phyloP scores from a whole-genome alignment of 2,888 invertebrate genomes.

The Nymphalis polychloros region DNA sequence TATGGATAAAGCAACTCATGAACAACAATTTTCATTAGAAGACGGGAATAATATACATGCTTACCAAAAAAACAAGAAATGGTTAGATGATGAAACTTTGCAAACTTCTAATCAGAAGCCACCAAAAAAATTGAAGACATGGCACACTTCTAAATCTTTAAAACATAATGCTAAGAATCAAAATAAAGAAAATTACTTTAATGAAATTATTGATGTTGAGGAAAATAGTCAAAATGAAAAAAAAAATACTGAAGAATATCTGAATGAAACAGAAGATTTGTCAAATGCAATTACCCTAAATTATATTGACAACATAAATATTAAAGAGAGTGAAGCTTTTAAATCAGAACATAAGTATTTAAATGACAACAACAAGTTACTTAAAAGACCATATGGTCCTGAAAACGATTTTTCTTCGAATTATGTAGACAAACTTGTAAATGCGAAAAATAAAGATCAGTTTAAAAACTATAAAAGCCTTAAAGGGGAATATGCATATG shows the following conservation, averaged over 20 bases:
- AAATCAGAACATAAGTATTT: not conserved
- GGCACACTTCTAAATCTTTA: slow-evolving; percentile 41
- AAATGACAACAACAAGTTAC: not conserved
- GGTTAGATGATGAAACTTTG: no score
- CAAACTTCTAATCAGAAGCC: no score
- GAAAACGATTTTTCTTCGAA: not conserved
- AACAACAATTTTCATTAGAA: slow-evolving; percentile 31
- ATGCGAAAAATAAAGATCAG: not conserved
- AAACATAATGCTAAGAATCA: slow-evolving; percentile 4
- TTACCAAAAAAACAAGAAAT: no score
- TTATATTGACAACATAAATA: slow-evolving; percentile 34
- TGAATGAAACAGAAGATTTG: slow-evolving; percentile 44
- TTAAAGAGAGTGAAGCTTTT: slow-evolving; percentile 33
- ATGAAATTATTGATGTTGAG: slow-evolving; percentile 37
- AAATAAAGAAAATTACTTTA: slow-evolving; percentile 16
- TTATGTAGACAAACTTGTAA: not conserved
- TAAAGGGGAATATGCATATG: not conserved
- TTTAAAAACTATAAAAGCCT: not conserved
- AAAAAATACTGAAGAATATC: slow-evolving; percentile 23
- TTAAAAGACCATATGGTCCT: not conserved
- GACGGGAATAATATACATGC: no score
- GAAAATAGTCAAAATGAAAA: slow-evolving; percentile 21
- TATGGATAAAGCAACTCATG: slow-evolving; percentile 51
- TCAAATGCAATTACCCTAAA: slow-evolving; percentile 58
- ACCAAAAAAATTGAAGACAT: not conserved